These are phyloP conservation scores for Acrobasis suavella DNA, from an alignment of 2,888 invertebrate species.

Conservation along the genomic window DNA sequence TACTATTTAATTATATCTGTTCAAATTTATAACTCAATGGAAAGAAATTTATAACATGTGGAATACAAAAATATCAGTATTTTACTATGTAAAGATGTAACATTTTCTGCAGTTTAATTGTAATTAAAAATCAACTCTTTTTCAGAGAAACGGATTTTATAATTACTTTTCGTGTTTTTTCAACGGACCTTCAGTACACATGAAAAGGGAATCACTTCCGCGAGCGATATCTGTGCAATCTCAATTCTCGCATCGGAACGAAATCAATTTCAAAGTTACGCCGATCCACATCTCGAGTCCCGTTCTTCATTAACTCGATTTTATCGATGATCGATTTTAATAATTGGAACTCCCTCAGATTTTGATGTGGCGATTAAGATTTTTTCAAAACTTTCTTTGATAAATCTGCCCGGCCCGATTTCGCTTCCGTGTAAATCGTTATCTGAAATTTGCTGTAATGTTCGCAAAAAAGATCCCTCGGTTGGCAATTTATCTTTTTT, in stretches of 20 bases:
- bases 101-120: too few species aligned
- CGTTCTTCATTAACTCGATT: constrained; percentile 80
- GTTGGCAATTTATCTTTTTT: constrained; percentile 26
- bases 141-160: neutral
- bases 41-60: too few species aligned
- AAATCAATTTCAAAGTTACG: constrained; percentile 74
- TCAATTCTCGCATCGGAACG: constrained; percentile 65
- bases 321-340: constrained; percentile 72
- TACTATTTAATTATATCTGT: too few species aligned
- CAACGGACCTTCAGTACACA: constrained; percentile 29
- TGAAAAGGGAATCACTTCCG: constrained; percentile 61
- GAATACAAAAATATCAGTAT: too few species aligned
- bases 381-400: constrained; percentile 56
- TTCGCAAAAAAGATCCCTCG: constrained; percentile 30
- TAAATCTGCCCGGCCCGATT: constrained; percentile 54
- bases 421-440: constrained; percentile 53
- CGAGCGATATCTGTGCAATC: constrained; percentile 65
- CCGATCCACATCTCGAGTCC: constrained; percentile 67
- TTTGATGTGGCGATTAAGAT: constrained; percentile 70
- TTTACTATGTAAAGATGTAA: too few species aligned
- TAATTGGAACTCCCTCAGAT: constrained; percentile 68
- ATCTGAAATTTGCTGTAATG: constrained; percentile 38
- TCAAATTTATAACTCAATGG: too few species aligned
- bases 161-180: constrained; percentile 8
- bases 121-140: too few species aligned